phyloP scores from a whole-genome alignment of 2,888 invertebrate genomes.

The Gnatocerus cornutus region DNA sequence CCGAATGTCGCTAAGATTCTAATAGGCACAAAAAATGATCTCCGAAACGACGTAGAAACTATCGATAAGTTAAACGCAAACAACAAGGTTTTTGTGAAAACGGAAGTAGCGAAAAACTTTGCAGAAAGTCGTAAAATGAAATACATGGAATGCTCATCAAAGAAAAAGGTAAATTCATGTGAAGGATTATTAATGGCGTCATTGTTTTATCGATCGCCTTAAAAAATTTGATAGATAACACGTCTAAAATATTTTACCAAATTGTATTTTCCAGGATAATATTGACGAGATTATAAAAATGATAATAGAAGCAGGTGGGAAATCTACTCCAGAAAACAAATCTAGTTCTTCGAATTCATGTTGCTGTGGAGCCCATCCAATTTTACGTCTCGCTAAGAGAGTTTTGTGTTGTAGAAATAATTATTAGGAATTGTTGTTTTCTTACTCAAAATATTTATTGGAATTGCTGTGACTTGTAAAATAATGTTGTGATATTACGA shows the following conservation, averaged over 20 bases:
- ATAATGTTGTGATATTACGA: no score
- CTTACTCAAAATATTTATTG: background rate
- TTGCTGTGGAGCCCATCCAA: slow-evolving; percentile 19
- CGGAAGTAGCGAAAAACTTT: slow-evolving; percentile 46
- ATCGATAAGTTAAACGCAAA: slow-evolving; percentile 52
- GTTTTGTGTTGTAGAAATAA: slow-evolving; percentile 31
- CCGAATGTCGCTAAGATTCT: slow-evolving; percentile 46
- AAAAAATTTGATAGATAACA: background rate
- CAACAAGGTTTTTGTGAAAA: slow-evolving; percentile 49
- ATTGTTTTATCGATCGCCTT: background rate
- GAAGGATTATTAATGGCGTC: background rate
- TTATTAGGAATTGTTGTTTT: slow-evolving; percentile 8
- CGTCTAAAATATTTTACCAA: no score
- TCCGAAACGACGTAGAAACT: slow-evolving; percentile 52
- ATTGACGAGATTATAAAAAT: background rate
- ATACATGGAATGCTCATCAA: slow-evolving; percentile 53
- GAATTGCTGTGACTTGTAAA: no score
- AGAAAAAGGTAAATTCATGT: slow-evolving; percentile 10
- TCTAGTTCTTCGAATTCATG: background rate
- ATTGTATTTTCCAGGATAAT: slow-evolving; percentile 17
- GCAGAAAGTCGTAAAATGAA: slow-evolving; percentile 49
- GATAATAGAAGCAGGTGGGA: slow-evolving; percentile 2
- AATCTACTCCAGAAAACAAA: background rate
- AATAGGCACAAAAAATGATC: slow-evolving; percentile 53
- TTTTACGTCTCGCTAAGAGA: slow-evolving; percentile 17